Base-by-base conservation (phyloP, 2,113 vertebrate species). In the Tetrax tetrax region DNA sequence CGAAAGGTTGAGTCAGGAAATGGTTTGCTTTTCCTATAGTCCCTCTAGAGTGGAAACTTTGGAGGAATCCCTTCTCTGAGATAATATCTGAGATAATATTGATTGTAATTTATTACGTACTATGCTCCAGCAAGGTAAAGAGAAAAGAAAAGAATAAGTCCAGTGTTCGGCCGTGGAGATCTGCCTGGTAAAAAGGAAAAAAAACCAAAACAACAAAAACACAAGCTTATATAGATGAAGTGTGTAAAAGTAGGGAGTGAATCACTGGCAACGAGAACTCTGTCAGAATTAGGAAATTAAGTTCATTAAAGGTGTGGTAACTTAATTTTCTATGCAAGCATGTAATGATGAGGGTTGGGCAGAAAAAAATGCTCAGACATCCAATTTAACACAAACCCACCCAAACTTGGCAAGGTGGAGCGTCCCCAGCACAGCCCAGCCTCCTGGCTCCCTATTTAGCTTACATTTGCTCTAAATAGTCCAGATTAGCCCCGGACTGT, bases 251-350 rank as follows among this genome's bases (percentile, higher is more conserved):
- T 72, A 97, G 95, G 84, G 96, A 95, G 96, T 98, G 98, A 98
- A 98, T 97, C 97, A 97, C 93, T 96, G 96, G 96, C 97, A 98
- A 93, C 70, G 90, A 97, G 92, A 97, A 89, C 86, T 70, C 86
- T 88, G 95, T 98, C 98, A 97, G 97, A 97, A 97, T 90, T 97
- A 95, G 96, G 97, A 97, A 98, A 98, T 98, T 97, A 96, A 71
- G 89, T 96, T 98, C 97, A 98, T 98, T 98, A 97, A 97, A 98
- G 98, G 98, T 98, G 98, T 98, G 98, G 98, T 97, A 90, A 97
- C 89, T 85, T 96, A 77, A 96, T 97, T 97, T 97, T 95, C 96
- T 86, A 85, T 95, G 97, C 97, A 95, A 97, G 95, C 88, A 95
- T 45, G 41, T 96, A 96, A 97, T 82, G 96, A 79, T 85, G 92